Conservation (phyloP, 2,113 vertebrate genomes). For the Egretta garzetta region DNA sequence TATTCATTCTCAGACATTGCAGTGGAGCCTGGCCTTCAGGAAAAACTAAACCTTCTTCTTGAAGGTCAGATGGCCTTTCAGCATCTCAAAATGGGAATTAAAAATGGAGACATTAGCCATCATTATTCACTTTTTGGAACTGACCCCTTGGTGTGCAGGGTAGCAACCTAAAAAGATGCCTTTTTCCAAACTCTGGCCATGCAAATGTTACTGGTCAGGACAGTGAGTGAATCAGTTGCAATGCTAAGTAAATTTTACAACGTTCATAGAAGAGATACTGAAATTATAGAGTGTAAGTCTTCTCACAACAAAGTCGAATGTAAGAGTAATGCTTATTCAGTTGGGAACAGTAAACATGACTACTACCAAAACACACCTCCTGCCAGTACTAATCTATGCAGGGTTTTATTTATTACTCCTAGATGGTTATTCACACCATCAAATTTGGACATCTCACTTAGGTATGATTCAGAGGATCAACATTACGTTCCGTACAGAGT, state of each 20-base stretch:
- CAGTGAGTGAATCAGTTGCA: neutral
- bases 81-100: neutral
- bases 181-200: neutral
- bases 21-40: neutral
- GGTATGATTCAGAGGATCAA: conserved; percentile 35
- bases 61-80: neutral
- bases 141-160: neutral
- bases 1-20: neutral
- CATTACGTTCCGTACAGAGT: neutral
- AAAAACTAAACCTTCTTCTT: neutral
- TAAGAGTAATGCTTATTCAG: neutral
- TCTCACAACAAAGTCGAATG: neutral
- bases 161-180: neutral
- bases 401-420: conserved; percentile 37
- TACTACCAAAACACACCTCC: conserved; percentile 12
- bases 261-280: neutral
- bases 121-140: neutral
- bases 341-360: conserved; percentile 27
- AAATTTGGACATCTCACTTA: conserved; percentile 35
- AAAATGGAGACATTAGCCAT: neutral
- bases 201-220: neutral
- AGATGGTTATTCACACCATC: conserved; percentile 12
- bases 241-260: neutral
- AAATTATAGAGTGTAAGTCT: neutral
- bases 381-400: neutral